Conservation (phyloP, 2,113 vertebrate species). For the Baryphthengus martii region DNA sequence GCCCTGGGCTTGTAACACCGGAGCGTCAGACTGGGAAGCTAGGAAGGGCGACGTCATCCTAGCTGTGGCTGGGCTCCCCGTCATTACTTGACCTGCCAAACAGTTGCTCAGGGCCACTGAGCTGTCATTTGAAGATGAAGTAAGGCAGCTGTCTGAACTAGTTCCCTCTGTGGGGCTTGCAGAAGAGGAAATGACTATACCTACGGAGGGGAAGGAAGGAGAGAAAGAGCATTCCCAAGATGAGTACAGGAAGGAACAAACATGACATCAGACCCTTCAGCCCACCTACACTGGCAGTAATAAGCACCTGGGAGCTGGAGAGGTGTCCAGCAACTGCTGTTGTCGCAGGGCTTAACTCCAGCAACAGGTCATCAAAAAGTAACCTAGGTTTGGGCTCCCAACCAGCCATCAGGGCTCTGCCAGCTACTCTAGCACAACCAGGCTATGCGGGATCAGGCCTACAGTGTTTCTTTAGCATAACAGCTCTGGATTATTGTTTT, state of each 20-base stretch:
- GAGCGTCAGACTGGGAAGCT: conserved; percentile 83
- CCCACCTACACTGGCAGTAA: conserved; percentile 13
- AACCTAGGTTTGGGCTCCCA: neutral
- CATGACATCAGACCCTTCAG: conserved; percentile 26
- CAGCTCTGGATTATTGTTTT: neutral
- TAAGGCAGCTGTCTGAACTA: conserved; percentile 91
- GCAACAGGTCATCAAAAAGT: neutral
- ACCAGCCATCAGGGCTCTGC: neutral
- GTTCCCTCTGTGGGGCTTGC: conserved; percentile 85
- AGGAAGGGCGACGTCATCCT: conserved; percentile 75
- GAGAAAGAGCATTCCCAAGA: conserved; percentile 43
- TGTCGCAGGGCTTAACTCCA: neutral
- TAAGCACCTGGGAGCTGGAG: neutral
- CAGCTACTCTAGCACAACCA: neutral
- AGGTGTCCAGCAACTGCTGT: neutral
- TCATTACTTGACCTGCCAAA: conserved; percentile 74
- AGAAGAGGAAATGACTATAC: conserved; percentile 81
- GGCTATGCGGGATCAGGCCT: neutral
- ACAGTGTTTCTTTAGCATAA: neutral
- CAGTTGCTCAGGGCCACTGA: conserved; percentile 69
- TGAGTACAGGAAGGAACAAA: conserved; percentile 35
- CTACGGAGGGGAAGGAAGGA: conserved; percentile 64
- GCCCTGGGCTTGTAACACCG: conserved; percentile 84
- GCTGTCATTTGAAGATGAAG: conserved; percentile 73
- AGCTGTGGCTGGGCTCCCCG: conserved; percentile 67